These are phyloP conservation scores for Amphiduros pacificus DNA, from an alignment of 2,888 invertebrate genomes.

Conservation along the genomic window DNA sequence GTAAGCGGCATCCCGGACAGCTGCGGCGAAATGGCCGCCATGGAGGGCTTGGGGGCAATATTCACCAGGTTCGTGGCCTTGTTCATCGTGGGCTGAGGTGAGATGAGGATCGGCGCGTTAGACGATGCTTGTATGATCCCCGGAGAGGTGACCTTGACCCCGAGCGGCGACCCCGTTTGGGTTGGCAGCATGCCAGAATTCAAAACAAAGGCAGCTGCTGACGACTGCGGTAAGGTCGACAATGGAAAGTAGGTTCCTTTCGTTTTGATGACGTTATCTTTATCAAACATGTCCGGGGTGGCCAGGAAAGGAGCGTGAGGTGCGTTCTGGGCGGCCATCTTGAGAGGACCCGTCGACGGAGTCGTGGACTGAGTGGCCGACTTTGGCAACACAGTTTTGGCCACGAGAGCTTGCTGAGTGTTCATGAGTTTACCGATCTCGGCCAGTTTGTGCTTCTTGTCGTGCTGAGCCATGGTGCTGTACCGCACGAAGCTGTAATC, in stretches of 20 bases:
- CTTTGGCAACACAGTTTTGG: constrained; percentile 85
- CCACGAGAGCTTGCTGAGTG: constrained; percentile 8
- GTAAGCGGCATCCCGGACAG: constrained; percentile 14
- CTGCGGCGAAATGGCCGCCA: neutral
- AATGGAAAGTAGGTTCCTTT: constrained; percentile 89
- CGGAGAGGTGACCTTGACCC: constrained; percentile 2
- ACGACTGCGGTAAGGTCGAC: constrained; percentile 59
- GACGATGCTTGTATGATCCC: constrained; percentile 2
- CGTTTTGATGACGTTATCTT: constrained; percentile 78
- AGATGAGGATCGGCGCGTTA: neutral
- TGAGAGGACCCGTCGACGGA: constrained; percentile 20
- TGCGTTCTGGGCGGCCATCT: neutral
- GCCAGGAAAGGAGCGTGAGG: constrained; percentile 1
- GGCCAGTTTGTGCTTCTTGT: constrained; percentile 67
- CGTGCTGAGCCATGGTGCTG: constrained; percentile 75
- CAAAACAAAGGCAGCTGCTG: no score
- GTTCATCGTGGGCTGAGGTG: neutral
- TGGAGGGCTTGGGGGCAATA: constrained; percentile 21
- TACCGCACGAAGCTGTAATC: constrained; percentile 75
- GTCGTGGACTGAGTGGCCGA: constrained; percentile 86
- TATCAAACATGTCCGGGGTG: neutral
- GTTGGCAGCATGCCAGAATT: no score
- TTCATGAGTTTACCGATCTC: constrained; percentile 21
- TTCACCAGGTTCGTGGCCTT: constrained; percentile 10
- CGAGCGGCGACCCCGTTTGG: no score